These are phyloP conservation scores for Prosopocoilus inquinatus DNA, from an alignment of 2,888 invertebrate species.

Conservation along the genomic window DNA sequence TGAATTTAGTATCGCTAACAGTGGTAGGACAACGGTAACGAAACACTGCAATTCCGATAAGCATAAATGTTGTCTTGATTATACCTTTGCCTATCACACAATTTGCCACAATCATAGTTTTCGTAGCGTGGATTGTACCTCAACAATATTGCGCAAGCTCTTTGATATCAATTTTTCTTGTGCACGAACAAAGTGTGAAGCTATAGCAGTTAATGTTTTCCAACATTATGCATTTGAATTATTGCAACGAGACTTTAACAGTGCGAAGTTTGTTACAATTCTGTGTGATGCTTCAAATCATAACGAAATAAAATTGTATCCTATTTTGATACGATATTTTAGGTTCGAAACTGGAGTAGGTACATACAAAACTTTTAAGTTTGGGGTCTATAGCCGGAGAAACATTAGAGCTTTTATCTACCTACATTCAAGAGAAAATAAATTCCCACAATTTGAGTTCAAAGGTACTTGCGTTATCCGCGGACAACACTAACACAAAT, in stretches of 20 bases:
- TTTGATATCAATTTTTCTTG: too few species aligned
- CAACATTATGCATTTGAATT: too few species aligned
- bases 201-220: too few species aligned
- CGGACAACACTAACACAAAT: conserved; percentile 32
- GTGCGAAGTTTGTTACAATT: too few species aligned
- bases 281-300: too few species aligned
- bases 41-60: conserved; percentile 18
- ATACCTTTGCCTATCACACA: too few species aligned
- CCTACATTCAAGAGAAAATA: conserved; percentile 24
- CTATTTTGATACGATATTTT: conserved; percentile 20
- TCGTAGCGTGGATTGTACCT: too few species aligned
- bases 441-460: conserved; percentile 24
- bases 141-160: too few species aligned
- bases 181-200: too few species aligned
- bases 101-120: too few species aligned
- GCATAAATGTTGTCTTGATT: conserved; percentile 6
- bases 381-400: conserved; percentile 24
- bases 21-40: conserved; percentile 10
- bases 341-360: conserved; percentile 12
- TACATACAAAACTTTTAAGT: conserved; percentile 22
- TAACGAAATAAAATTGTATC: conserved; percentile 26
- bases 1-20: conserved; percentile 19
- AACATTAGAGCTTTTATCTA: conserved; percentile 25
- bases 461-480: conserved; percentile 24
- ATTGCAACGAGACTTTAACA: too few species aligned